Conservation (phyloP, 2,113 vertebrate genomes). For the Rhodinocichla rosea region DNA sequence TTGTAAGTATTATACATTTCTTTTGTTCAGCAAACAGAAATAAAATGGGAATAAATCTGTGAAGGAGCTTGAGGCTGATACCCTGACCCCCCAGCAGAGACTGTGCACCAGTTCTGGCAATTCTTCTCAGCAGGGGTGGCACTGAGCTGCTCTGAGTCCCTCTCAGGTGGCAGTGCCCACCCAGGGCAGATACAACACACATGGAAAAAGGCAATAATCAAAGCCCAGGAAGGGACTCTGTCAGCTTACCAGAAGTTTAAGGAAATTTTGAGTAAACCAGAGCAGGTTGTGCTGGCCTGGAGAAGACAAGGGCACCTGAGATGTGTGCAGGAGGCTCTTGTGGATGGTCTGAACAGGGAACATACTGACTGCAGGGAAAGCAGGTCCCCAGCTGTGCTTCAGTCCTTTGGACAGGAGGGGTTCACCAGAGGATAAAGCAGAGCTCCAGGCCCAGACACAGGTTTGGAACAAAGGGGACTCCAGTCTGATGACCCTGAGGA, state of each 20-base stretch:
- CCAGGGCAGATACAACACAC: not conserved
- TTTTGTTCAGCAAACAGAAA: not conserved
- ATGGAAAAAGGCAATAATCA: not conserved
- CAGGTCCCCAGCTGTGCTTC: not conserved
- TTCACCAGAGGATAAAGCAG: not conserved
- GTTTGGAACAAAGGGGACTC: not conserved
- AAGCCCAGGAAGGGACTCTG: not conserved
- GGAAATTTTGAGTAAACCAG: not conserved
- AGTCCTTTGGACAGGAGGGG: not conserved
- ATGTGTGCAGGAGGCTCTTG: not conserved
- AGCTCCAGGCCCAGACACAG: not conserved
- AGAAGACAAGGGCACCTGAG: not conserved
- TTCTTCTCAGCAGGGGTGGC: not conserved
- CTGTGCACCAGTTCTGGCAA: fast-evolving
- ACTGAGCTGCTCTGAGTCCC: not conserved
- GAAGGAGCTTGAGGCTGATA: not conserved
- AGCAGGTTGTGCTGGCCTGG: not conserved
- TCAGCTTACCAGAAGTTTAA: not conserved
- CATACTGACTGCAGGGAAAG: not conserved
- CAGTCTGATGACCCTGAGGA: not conserved
- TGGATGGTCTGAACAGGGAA: not conserved
- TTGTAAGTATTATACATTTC: not conserved
- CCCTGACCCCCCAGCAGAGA: not conserved
- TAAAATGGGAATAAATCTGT: not conserved
- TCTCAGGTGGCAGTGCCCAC: not conserved